Evolutionary conservation across 2,797 vertebrate genomes (phyloP).

Genomic region (Molossus molossus): DNA sequence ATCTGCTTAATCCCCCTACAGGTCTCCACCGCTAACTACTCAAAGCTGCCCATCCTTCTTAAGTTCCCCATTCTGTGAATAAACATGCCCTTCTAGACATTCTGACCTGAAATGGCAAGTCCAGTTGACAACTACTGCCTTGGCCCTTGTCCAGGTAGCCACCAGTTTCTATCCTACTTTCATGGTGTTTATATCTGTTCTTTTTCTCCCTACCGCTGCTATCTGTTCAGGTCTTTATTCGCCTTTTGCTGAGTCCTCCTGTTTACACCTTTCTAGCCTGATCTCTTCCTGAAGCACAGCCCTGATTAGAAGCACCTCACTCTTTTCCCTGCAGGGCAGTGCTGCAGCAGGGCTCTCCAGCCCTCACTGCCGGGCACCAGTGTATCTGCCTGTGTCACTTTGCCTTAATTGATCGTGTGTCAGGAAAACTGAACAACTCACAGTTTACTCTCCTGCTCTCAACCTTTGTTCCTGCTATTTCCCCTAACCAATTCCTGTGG

Average conservation of each 20-base stretch:
- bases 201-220: background rate
- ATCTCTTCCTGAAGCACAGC: background rate
- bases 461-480: background rate
- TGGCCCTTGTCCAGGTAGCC: background rate
- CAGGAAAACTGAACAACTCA: constrained; percentile 42
- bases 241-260: background rate
- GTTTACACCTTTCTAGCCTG: background rate
- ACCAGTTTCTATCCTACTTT: background rate
- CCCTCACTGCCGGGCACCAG: background rate
- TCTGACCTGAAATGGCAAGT: background rate
- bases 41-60: background rate
- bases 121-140: background rate
- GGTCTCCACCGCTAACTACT: background rate
- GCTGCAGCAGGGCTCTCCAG: background rate
- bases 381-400: background rate
- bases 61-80: constrained; percentile 4
- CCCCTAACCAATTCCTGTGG: background rate
- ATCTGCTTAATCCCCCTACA: background rate
- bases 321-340: background rate
- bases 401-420: background rate
- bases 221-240: background rate
- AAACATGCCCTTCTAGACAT: background rate
- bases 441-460: background rate
- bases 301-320: background rate
- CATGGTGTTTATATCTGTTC: background rate